Evolutionary conservation across 2,113 vertebrate genomes (phyloP), one percentile per base, ranked within the genome.

Genomic region (Pseudopodoces humilis): DNA sequence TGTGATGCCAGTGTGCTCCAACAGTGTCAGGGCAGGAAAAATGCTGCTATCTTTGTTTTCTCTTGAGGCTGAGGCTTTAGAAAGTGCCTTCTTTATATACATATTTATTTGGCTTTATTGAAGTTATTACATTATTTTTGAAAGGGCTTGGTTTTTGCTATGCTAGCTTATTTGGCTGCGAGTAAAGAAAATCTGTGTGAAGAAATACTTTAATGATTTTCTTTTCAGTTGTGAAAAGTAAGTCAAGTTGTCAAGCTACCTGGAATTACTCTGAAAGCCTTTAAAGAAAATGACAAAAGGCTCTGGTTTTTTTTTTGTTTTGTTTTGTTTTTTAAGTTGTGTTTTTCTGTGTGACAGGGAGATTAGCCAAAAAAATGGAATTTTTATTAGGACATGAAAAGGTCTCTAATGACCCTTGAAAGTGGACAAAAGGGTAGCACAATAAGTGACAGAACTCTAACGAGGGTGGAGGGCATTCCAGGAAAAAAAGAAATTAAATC

Each of bases 381-480:
- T 95, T 96, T 96, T 96, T 97, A 82, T 92, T 86, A 91, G 80
- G 47, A 88, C 78, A 25, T 97, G 76, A 97, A 97, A 93, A 95
- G 88, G 86, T 95, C 96, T 93, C 86, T 96, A 96, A 92, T 94
- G 87, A 96, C 95, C 96, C 90, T 94, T 96, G 94, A 88, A 96
- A 96, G 92, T 10, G 20, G 88, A 78, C 88, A 94, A 97, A 94
- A 86, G 56, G 83, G 71, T 94, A 93, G 92, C 83, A 94, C 88
- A 95, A 91, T 96, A 95, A 91, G 85, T 96, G 94, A 96, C 96
- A 98, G 95, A 92, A 93, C 94, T 97, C 91, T 97, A 97, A 93
- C 90, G 41, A 97, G 93, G 77, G 72, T 97, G 84, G 94, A 97
- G 91, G 93, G 95, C 95, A 74, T 97, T 98, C 96, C 92, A 90